A percentile compares a stretch with the other conserved stretches of the same genome.
Evolutionary conservation across 2,113 vertebrate genomes (phyloP).

Genomic region (Poecile atricapillus): DNA sequence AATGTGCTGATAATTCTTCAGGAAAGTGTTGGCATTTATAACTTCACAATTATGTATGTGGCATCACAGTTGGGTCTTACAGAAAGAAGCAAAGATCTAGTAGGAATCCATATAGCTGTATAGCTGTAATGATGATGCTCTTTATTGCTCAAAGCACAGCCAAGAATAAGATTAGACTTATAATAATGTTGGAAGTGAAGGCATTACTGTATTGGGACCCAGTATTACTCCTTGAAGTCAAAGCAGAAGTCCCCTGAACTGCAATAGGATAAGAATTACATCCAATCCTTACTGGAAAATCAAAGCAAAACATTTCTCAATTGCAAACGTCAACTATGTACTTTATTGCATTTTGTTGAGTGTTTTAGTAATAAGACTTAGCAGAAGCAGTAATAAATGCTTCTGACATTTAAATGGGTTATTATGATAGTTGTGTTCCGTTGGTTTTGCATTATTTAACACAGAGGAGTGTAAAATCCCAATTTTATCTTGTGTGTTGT

Average conservation of each 20-base stretch:
- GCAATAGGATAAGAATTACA: neutral
- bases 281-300: neutral
- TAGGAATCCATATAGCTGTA: neutral
- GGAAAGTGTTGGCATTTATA: neutral
- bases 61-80: neutral
- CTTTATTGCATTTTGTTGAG: neutral
- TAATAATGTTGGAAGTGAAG: neutral
- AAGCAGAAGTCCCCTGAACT: neutral
- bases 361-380: neutral
- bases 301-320: neutral
- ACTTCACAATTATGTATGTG: neutral
- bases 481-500: neutral
- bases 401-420: neutral
- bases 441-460: neutral
- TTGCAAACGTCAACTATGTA: neutral
- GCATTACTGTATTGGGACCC: neutral
- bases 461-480: neutral
- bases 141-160: constrained; percentile 13
- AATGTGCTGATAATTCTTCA: neutral
- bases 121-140: neutral
- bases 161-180: constrained; percentile 3
- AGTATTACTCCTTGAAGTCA: neutral
- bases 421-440: neutral
- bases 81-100: neutral
- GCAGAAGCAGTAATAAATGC: neutral